Evolutionary conservation across 2,113 vertebrate species (phyloP), one percentile per base, ranked within the genome.

Genomic region (Vombatus ursinus): DNA sequence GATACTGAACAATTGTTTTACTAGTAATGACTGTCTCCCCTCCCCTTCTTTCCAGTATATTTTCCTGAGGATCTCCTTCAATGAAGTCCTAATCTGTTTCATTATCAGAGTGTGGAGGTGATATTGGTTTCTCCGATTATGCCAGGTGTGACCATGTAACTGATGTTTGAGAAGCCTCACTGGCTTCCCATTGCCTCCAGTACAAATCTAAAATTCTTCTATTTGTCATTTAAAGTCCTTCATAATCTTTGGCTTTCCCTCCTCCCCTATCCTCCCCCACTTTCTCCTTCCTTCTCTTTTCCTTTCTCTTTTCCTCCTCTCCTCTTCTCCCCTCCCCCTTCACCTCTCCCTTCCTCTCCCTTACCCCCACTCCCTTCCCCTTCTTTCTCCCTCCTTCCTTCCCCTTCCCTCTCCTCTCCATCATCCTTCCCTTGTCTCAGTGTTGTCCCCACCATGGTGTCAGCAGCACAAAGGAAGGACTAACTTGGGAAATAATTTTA

Each of bases 381-480:
- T 95, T 93, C 37, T 8, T 23, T 0, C 53, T 84, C 92, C 94
- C 31, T 68, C 37, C 5, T 6, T 10, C 28, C 57, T 11, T 61
- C 11, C 10, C 61, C 28, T 37, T n/a, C 28, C 37, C 31, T 77
- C 61, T n/a, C 31, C 37, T 77, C 37, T n/a, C 12, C 31, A 77
- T 68, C 57, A 31, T 77, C 37, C 77, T 92, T 97, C 84, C 49
- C 92, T 98, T 97, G 89, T 95, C 90, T 92, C 37, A 89, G 16
- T 90, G 96, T 97, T 95, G 96, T 49, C 91, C 57, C 44, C 94
- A 89, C 93, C 52, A 91, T 50, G 91, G 91, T 49, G 84, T 92
- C 93, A 96, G 90, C 77, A 90, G 95, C 95, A 94, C 22, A 91
- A 44, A 95, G 97, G 91, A 96, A 92, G 52, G 93, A 96, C 96